Base-by-base conservation (phyloP, 2,113 vertebrate species). In the Oryzias melastigma region DNA sequence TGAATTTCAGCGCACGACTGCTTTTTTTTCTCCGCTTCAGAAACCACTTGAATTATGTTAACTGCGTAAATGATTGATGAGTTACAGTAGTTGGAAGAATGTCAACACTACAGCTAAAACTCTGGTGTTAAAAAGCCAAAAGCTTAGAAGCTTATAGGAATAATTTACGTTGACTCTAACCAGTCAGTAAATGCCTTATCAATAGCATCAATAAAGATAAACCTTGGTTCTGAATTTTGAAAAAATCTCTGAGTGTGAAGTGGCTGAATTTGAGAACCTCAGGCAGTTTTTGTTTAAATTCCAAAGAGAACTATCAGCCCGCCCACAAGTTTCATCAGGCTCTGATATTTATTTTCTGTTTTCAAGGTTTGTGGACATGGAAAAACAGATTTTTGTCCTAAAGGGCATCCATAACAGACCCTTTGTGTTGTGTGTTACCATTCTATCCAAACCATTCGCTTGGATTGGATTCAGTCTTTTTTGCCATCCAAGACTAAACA, bases 121-220 rank as follows among this genome's bases (percentile, higher is more conserved):
- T 35, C 10, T 2, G 35, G 35, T 35, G 10, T 35, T 35, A 35
- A 35, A 35, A 8, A 3, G 8, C 0, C 3, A 2, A 22, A 27
- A 27, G 25, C 25, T 27, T 12, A 35, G 35, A 10, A 35, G 35
- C 35, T 10, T 8, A 35, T 35, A 10, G 35, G 35, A 8, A 62
- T 62, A 41, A 65, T 50, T 19, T 22, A 22, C 22, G 22, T 22
- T 22, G 22, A 22, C 22, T 22, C 22, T 43, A 25, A 68, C 17
- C 53, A 54, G 54, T 52, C 41, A 47, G 57, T 64, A 44, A 52
- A 76, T 66, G 65, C 10, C 2, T 69, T 49, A 64, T 80, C 65
- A 45, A 53, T 58, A 25, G 49, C 59, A 65, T 48, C 51, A 41
- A 44, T 16, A 46, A 29, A 65, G 7, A 5, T 44, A 5, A 69